phyloP scores from a whole-genome alignment of 2,113 vertebrate genomes.

The Nothoprocta pentlandii region DNA sequence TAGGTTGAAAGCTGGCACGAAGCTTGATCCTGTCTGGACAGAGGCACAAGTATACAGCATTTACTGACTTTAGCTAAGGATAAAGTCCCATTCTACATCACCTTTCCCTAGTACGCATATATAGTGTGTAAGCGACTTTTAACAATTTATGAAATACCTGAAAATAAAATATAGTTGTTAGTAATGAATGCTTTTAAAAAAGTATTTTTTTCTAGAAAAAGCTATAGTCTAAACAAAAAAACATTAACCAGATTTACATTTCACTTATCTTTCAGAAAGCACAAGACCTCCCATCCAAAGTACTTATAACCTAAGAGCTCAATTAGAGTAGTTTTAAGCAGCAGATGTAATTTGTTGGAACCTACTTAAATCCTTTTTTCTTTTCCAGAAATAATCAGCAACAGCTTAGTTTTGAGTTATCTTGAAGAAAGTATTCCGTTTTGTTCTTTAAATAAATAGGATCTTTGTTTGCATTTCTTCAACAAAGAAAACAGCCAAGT shows the following conservation, averaged over 20 bases:
- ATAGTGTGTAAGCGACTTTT: not conserved
- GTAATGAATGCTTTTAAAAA: not conserved
- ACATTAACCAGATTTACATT: not conserved
- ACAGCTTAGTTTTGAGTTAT: not conserved
- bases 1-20: not conserved
- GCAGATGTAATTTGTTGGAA: not conserved
- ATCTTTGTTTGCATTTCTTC: not conserved
- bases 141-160: not conserved
- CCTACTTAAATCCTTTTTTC: not conserved
- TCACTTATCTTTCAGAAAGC: not conserved
- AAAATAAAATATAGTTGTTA: not conserved
- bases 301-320: not conserved
- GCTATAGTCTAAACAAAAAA: not conserved
- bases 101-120: fast-evolving
- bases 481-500: not conserved
- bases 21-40: not conserved
- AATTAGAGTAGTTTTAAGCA: not conserved
- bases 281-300: not conserved
- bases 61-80: not conserved
- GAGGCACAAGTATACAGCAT: not conserved
- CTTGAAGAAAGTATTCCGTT: not conserved
- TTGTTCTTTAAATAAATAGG: not conserved
- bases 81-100: fast-evolving
- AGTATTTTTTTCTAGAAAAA: not conserved
- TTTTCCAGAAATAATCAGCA: not conserved